Percentiles rank a stretch among this genome's conserved stretches.
These are phyloP conservation scores for Pseudomyrmex pallidus DNA, from an alignment of 1,140 invertebrate species.

Conservation along the genomic window DNA sequence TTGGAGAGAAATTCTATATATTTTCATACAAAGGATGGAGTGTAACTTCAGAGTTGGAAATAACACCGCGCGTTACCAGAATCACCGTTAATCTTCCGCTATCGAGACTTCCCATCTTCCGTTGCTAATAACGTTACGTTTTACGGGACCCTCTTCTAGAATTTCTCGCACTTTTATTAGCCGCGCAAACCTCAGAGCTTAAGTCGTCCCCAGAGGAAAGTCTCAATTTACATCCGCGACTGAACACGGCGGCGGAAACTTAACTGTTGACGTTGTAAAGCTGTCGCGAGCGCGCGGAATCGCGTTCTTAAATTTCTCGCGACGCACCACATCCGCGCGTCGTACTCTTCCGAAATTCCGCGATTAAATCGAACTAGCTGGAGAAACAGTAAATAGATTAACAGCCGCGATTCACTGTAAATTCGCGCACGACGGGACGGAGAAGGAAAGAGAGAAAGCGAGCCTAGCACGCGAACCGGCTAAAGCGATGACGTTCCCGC, in stretches of 20 bases:
- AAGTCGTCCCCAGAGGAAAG: conserved; percentile 38
- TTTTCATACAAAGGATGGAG: background rate
- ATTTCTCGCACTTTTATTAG: conserved; percentile 19
- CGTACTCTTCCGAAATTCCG: background rate
- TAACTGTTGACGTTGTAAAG: conserved; percentile 14
- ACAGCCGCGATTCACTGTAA: conserved; percentile 30
- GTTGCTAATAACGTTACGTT: background rate
- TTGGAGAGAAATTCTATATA: background rate
- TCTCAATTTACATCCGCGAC: conserved; percentile 50
- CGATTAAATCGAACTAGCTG: conserved; percentile 42
- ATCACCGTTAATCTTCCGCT: background rate
- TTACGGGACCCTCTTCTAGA: background rate
- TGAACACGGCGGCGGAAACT: conserved; percentile 49
- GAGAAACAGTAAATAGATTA: conserved; percentile 40
- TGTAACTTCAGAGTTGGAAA: background rate
- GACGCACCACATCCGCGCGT: background rate
- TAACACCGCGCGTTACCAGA: background rate
- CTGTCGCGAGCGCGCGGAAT: conserved; percentile 2
- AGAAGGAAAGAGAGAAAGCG: conserved; percentile 48
- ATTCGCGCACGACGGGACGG: background rate
- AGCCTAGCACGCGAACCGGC: conserved; percentile 40
- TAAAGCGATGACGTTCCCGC: conserved; percentile 71
- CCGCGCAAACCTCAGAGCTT: background rate
- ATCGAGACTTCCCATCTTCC: background rate
- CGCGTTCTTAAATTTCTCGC: conserved; percentile 40